Conservation (phyloP, 1,140 invertebrate genomes). For the Acromyrmex heyeri region DNA sequence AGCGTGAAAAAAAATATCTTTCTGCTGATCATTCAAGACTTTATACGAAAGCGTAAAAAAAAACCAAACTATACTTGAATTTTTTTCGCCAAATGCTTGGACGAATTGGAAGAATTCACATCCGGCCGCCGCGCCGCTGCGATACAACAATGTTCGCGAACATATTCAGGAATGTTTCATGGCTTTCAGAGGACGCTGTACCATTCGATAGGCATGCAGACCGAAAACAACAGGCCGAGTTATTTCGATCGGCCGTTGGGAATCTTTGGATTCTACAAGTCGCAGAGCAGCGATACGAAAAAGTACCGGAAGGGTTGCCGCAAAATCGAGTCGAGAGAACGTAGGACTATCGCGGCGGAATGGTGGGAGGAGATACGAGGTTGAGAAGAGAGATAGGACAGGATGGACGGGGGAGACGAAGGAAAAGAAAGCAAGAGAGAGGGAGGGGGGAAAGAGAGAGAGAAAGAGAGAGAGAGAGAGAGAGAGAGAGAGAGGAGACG, state of each 20-base stretch:
- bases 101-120: conserved; percentile 20
- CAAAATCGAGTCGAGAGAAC: conserved; percentile 42
- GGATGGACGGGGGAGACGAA: not conserved
- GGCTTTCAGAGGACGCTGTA: conserved; percentile 35
- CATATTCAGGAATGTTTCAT: conserved; percentile 42
- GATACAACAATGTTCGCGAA: conserved; percentile 46
- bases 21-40: not conserved
- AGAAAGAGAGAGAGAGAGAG: too few species aligned
- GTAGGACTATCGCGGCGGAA: not conserved
- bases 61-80: not conserved
- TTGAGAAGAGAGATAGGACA: not conserved
- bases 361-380: conserved; percentile 12
- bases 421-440: too few species aligned
- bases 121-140: not conserved
- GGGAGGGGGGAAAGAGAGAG: too few species aligned
- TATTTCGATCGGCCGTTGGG: conserved; percentile 58
- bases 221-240: conserved; percentile 60
- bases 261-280: conserved; percentile 62
- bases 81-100: conserved; percentile 14
- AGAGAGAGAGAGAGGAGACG: not conserved
- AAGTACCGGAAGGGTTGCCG: conserved; percentile 40
- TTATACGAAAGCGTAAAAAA: not conserved
- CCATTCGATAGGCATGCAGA: conserved; percentile 52
- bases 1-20: not conserved
- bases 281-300: conserved; percentile 32